Evolutionary conservation across 2,113 vertebrate species (phyloP).

Genomic region (Myrmecophaga tridactyla): DNA sequence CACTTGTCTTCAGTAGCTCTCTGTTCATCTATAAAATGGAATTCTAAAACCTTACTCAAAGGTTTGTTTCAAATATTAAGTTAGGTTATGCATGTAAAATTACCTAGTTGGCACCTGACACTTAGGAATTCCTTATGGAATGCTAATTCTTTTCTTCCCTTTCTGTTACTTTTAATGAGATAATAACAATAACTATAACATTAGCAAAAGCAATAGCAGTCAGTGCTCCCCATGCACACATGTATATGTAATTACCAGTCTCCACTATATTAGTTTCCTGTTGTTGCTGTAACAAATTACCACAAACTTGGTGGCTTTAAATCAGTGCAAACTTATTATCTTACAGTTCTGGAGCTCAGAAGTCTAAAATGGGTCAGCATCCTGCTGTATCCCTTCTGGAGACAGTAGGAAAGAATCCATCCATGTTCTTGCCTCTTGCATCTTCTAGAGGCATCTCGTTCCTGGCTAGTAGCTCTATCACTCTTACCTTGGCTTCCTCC

Average conservation of each 20-base stretch:
- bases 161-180: background rate
- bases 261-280: background rate
- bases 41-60: background rate
- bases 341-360: background rate
- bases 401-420: background rate
- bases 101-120: background rate
- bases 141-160: background rate
- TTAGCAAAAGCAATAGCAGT: background rate
- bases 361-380: background rate
- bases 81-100: background rate
- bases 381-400: rapidly evolving
- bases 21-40: background rate
- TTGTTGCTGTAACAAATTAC: too few species aligned
- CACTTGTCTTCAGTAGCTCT: background rate
- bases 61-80: background rate
- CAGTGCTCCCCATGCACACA: rapidly evolving
- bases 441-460: background rate
- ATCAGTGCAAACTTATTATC: background rate
- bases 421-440: background rate
- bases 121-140: background rate
- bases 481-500: background rate
- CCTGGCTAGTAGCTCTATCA: background rate
- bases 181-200: background rate
- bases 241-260: rapidly evolving
- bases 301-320: background rate